These are phyloP conservation scores for Rhabdomys pumilio DNA, from an alignment of 2,797 vertebrate genomes.

Conservation along the genomic window DNA sequence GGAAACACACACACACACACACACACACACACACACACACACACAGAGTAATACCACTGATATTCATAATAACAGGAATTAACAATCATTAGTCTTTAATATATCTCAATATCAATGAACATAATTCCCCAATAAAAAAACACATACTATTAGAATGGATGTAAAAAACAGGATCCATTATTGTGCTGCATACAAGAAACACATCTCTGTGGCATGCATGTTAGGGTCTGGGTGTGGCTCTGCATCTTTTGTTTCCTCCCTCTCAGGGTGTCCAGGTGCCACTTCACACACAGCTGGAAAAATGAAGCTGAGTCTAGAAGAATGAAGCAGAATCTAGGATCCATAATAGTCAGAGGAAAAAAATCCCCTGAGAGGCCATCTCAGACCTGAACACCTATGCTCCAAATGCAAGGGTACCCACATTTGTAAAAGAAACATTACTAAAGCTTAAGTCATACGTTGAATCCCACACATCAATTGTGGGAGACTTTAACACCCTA, in stretches of 20 bases:
- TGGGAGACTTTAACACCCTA: neutral
- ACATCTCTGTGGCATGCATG: neutral
- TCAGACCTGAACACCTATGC: neutral
- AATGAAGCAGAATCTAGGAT: neutral
- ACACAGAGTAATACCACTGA: no score
- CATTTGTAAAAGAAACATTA: neutral
- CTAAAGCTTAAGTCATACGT: neutral
- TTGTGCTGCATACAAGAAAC: neutral
- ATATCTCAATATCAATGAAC: neutral
- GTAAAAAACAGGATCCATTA: neutral
- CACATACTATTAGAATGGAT: neutral
- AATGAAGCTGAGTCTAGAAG: neutral
- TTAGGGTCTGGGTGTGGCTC: neutral
- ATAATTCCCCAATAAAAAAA: neutral
- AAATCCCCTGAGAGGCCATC: neutral
- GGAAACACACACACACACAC: no score
- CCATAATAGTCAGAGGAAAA: neutral
- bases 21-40: no score
- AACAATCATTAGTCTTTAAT: neutral
- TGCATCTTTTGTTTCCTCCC: neutral
- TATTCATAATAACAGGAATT: no score
- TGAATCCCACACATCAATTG: neutral
- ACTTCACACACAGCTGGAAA: neutral
- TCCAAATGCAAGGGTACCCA: neutral
- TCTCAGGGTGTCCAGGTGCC: neutral